These are phyloP conservation scores for Manis javanica DNA, from an alignment of 2,797 vertebrate species.

Conservation along the genomic window DNA sequence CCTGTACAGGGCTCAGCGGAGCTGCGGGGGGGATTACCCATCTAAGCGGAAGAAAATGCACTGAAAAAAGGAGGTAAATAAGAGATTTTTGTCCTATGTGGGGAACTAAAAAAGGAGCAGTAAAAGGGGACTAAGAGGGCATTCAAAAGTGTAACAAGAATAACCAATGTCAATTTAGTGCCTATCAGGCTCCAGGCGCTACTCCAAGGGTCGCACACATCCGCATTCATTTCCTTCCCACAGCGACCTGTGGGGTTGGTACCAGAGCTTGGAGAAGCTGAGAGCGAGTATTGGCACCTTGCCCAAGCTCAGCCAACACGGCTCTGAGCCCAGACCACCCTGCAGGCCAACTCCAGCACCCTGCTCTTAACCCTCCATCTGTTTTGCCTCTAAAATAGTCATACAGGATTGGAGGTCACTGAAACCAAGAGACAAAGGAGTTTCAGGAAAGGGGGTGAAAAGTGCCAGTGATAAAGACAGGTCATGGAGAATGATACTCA, in stretches of 20 bases:
- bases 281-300: background rate
- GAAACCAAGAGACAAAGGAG: background rate
- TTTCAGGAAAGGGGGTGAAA: background rate
- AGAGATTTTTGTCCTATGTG: background rate
- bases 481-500: background rate
- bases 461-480: background rate
- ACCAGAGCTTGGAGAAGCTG: background rate
- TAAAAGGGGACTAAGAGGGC: background rate
- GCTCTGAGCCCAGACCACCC: background rate
- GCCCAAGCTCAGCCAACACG: background rate
- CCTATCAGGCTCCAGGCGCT: background rate
- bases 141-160: background rate
- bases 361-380: background rate
- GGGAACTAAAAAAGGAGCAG: background rate
- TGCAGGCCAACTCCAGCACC: accelerated
- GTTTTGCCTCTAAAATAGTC: background rate
- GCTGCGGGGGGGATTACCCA: background rate
- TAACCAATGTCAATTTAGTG: background rate
- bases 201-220: background rate
- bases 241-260: background rate
- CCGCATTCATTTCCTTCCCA: background rate
- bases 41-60: background rate
- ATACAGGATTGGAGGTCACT: background rate
- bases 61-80: background rate
- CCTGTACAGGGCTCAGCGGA: background rate